A percentile compares a stretch with the other conserved stretches of the same genome.
Evolutionary conservation across 2,113 vertebrate genomes (phyloP).

Genomic region (Lepus timidus): DNA sequence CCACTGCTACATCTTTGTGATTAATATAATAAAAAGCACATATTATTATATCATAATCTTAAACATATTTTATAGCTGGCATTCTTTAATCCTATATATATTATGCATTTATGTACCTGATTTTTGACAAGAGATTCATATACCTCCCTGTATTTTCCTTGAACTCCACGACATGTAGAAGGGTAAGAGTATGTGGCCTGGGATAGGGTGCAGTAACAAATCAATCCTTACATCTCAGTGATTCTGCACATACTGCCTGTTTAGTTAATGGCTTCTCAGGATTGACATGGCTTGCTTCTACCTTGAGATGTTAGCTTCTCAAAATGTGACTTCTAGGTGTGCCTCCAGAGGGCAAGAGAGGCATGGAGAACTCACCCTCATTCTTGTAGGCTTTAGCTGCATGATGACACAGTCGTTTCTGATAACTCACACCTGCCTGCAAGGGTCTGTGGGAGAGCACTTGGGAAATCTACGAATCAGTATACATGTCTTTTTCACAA

Average conservation of each 20-base stretch:
- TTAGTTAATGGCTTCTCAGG: not conserved
- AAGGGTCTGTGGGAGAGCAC: not conserved
- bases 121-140: not conserved
- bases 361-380: not conserved
- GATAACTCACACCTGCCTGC: not conserved
- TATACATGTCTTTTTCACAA: not conserved
- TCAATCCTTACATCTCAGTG: not conserved
- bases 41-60: not conserved
- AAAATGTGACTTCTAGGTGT: not conserved
- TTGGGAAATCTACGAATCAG: not conserved
- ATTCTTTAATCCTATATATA: not conserved
- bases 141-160: not conserved
- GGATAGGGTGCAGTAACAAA: not conserved
- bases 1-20: not conserved
- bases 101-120: not conserved
- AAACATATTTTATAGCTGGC: not conserved
- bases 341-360: not conserved
- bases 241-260: not conserved
- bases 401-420: not conserved
- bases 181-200: not conserved
- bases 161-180: not conserved
- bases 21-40: not conserved
- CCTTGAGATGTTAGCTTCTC: not conserved
- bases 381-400: not conserved
- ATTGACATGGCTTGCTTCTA: not conserved